Evolutionary conservation across 2,888 invertebrate genomes (phyloP).

Genomic region (Lathronympha strigana): DNA sequence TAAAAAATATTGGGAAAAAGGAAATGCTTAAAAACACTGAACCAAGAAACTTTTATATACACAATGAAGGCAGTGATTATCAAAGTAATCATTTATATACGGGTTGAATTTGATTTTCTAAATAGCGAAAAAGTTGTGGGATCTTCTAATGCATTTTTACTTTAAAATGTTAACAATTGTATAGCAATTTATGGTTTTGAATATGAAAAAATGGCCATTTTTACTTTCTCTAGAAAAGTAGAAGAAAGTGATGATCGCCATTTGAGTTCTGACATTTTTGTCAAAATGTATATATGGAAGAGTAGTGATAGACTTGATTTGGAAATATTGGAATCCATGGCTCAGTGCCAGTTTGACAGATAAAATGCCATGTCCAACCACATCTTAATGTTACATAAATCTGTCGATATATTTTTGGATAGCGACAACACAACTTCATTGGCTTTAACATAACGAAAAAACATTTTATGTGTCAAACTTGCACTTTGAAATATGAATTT

Average conservation of each 20-base stretch:
- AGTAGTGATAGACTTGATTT: neutral
- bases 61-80: too few species aligned
- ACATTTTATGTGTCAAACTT: neutral
- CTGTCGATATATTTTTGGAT: neutral
- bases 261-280: neutral
- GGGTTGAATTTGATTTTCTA: too few species aligned
- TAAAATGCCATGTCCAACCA: neutral
- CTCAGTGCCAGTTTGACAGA: neutral
- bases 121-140: too few species aligned
- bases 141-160: too few species aligned
- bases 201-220: neutral
- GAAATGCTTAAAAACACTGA: too few species aligned
- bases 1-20: too few species aligned
- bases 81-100: too few species aligned
- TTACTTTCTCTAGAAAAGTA: neutral
- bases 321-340: neutral
- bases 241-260: neutral
- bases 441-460: too few species aligned
- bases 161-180: too few species aligned
- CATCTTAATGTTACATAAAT: too few species aligned
- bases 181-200: neutral
- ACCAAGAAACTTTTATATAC: too few species aligned
- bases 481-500: neutral
- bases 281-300: slow-evolving; percentile 12
- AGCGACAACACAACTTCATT: neutral